Evolutionary conservation across 2,113 vertebrate genomes (phyloP).

Genomic region (Pseudorhombus dupliciocellatus): DNA sequence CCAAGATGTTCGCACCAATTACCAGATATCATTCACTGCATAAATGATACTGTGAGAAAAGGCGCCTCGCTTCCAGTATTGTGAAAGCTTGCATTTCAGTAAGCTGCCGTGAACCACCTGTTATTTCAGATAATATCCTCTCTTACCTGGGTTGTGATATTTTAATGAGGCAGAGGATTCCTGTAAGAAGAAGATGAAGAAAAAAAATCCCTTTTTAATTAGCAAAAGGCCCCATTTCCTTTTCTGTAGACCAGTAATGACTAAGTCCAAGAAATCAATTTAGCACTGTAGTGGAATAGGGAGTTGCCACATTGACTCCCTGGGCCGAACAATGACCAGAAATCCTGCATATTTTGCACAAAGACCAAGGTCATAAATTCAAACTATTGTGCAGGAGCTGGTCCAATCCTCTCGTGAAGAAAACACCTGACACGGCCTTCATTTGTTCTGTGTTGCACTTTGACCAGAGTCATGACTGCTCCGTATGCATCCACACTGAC

Average conservation of each 20-base stretch:
- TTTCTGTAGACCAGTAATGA: constrained; percentile 52
- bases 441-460: neutral
- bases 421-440: constrained; percentile 10
- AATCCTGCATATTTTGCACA: constrained; percentile 46
- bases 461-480: neutral
- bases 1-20: constrained; percentile 58
- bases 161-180: constrained; percentile 52
- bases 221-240: constrained; percentile 55
- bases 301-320: constrained; percentile 33
- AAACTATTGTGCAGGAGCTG: constrained; percentile 7
- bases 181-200: constrained; percentile 33
- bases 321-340: constrained; percentile 38
- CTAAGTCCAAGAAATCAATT: constrained; percentile 57
- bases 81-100: constrained; percentile 30
- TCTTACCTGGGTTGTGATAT: constrained; percentile 32
- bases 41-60: constrained; percentile 46
- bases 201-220: constrained; percentile 68
- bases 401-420: constrained; percentile 4
- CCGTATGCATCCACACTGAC: too few species aligned
- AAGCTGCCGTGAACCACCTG: constrained; percentile 31
- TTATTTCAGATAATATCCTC: constrained; percentile 33
- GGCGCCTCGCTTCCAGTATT: constrained; percentile 27
- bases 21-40: constrained; percentile 58
- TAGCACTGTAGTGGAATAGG: constrained; percentile 27
- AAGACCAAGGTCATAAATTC: constrained; percentile 49